Percentiles rank a stretch among this genome's conserved stretches.
Conservation (phyloP, 1,140 invertebrate species). For the Hypsibius dujardini region DNA sequence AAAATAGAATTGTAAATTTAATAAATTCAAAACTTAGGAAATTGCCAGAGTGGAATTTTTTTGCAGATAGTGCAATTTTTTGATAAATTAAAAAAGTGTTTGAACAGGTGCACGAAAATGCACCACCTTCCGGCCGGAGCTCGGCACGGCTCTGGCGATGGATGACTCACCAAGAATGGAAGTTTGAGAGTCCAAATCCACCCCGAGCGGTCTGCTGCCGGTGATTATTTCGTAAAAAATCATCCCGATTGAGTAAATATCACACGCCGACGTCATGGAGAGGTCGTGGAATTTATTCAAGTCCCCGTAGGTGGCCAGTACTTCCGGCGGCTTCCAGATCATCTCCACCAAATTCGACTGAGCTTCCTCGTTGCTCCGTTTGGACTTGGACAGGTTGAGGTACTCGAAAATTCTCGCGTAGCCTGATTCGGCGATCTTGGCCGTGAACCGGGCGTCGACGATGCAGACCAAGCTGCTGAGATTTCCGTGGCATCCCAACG, state of each 20-base stretch:
- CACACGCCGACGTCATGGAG: neutral
- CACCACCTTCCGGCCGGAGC: too few relatives aligned
- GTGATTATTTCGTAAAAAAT: neutral
- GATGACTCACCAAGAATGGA: too few relatives aligned
- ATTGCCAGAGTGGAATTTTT: too few relatives aligned
- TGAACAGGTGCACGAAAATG: too few relatives aligned
- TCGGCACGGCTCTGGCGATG: too few relatives aligned
- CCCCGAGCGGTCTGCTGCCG: neutral
- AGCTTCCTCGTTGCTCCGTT: neutral
- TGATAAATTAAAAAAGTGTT: too few relatives aligned
- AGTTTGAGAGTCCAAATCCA: neutral
- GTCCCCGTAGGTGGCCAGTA: neutral
- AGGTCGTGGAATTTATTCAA: neutral
- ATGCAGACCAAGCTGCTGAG: neutral
- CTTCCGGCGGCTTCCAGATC: neutral
- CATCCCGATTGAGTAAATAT: neutral
- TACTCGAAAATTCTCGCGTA: neutral
- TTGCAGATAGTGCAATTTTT: too few relatives aligned
- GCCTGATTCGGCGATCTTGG: neutral
- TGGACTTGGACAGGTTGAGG: neutral
- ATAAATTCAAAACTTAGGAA: too few relatives aligned
- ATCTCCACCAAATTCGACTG: neutral
- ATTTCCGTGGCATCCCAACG: slow-evolving; percentile 1
- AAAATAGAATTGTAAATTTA: too few relatives aligned
- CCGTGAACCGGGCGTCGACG: neutral